A percentile compares a stretch with the other conserved stretches of the same genome.
Conservation (phyloP, 2,888 invertebrate species). For the Tetanocera ferruginea region DNA sequence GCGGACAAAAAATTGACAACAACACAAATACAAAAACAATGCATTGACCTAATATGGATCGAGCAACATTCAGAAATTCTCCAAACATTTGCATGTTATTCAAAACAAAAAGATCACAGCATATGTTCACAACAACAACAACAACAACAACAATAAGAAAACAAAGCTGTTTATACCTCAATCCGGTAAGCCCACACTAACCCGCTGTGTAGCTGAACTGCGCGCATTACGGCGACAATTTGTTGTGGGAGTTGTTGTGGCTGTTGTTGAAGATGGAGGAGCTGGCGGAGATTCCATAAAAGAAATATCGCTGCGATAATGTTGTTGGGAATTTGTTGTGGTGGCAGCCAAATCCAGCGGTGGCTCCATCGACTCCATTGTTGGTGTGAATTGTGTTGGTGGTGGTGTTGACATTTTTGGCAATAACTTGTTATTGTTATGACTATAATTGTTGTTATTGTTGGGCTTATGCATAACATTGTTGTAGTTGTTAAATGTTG, state of each 20-base stretch:
- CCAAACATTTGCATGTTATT: no score
- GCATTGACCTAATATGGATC: no score
- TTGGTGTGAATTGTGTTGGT: conserved; percentile 41
- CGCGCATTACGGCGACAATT: conserved; percentile 53
- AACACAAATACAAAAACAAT: no score
- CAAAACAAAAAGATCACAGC: no score
- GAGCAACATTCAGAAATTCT: no score
- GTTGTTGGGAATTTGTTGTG: conserved; percentile 53
- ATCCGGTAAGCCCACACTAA: conserved; percentile 68
- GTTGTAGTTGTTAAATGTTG: conserved; percentile 21
- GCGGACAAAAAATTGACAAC: no score
- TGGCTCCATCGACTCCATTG: conserved; percentile 2
- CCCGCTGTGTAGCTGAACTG: conserved; percentile 61
- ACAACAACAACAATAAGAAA: no score
- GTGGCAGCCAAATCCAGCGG: conserved; percentile 14
- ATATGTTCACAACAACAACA: no score
- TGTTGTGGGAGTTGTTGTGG: conserved; percentile 45
- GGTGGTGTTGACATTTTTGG: conserved; percentile 52
- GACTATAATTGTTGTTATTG: conserved; percentile 38
- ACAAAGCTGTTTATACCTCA: conserved; percentile 47
- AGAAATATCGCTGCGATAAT: conserved; percentile 67
- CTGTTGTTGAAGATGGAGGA: conserved; percentile 52
- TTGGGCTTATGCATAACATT: neutral
- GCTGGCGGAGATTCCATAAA: conserved; percentile 64
- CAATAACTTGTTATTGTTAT: conserved; percentile 53